Evolutionary conservation across 2,113 vertebrate species (phyloP).

Genomic region (Conger conger): DNA sequence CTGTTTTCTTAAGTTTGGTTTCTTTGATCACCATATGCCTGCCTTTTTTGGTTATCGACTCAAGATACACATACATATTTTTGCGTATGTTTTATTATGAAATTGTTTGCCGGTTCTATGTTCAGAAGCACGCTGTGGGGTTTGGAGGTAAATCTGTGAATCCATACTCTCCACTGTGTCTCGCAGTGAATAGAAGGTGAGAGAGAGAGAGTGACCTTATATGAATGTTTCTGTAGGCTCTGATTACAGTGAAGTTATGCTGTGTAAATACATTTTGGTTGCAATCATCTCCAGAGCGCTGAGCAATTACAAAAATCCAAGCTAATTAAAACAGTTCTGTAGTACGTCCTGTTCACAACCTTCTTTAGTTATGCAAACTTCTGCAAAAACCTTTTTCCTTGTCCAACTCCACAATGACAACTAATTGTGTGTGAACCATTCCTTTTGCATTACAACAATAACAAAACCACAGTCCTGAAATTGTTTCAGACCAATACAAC

Average conservation of each 20-base stretch:
- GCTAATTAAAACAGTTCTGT: background rate
- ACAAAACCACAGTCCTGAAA: background rate
- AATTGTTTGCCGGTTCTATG: background rate
- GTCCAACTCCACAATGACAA: background rate
- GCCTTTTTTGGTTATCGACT: slow-evolving; percentile 29
- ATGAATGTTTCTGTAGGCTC: background rate
- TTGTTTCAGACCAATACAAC: background rate
- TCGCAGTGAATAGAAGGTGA: background rate
- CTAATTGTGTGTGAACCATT: no score
- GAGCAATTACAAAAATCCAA: background rate
- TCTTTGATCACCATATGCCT: slow-evolving; percentile 22
- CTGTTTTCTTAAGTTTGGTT: slow-evolving; percentile 15
- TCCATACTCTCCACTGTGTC: background rate
- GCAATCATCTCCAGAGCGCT: background rate
- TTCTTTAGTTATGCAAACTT: background rate
- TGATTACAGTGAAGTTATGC: background rate
- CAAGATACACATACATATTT: slow-evolving; percentile 15
- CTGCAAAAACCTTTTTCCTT: background rate
- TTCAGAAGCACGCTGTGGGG: background rate
- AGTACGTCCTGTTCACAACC: background rate
- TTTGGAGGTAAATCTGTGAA: background rate
- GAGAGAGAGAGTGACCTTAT: background rate
- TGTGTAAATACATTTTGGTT: background rate
- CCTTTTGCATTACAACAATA: no score
- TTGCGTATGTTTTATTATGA: slow-evolving; percentile 35